Conservation (phyloP, 2,113 vertebrate genomes). For the Mohoua ochrocephala region DNA sequence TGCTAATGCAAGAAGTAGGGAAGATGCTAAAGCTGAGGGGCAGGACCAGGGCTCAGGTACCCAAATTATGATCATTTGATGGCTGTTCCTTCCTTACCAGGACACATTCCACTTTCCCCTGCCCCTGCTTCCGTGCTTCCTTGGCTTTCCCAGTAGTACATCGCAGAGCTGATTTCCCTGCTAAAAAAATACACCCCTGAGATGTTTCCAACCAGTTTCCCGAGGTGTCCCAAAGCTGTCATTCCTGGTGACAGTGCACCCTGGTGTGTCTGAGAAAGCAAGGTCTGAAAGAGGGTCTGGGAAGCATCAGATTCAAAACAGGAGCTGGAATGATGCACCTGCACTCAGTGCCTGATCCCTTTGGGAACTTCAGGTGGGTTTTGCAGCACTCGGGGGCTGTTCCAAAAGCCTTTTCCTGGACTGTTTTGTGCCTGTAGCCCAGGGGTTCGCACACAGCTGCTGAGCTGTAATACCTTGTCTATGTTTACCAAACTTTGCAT, state of each 20-base stretch:
- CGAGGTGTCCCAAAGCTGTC: neutral
- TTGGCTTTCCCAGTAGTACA: neutral
- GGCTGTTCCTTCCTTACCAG: neutral
- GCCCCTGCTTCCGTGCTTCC: fast-evolving
- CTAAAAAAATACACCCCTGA: neutral
- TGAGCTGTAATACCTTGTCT: neutral
- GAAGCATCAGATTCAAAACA: neutral
- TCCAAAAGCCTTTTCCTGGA: neutral
- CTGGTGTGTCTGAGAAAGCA: neutral
- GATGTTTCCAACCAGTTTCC: neutral
- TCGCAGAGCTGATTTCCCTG: neutral
- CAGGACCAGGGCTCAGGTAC: neutral
- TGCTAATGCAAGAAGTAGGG: neutral
- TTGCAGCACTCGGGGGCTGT: neutral
- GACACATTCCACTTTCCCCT: fast-evolving
- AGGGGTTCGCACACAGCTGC: neutral
- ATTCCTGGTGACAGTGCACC: neutral
- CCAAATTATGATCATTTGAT: neutral
- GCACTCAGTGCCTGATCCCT: neutral
- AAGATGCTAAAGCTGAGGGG: neutral
- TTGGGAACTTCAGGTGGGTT: neutral
- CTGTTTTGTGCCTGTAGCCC: fast-evolving
- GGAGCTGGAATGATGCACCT: neutral
- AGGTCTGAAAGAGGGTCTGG: neutral
- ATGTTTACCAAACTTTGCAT: neutral